Percentiles rank a stretch among this genome's conserved stretches.
phyloP scores from a whole-genome alignment of 2,797 vertebrate genomes.

The Mormyrops attenuatus region DNA sequence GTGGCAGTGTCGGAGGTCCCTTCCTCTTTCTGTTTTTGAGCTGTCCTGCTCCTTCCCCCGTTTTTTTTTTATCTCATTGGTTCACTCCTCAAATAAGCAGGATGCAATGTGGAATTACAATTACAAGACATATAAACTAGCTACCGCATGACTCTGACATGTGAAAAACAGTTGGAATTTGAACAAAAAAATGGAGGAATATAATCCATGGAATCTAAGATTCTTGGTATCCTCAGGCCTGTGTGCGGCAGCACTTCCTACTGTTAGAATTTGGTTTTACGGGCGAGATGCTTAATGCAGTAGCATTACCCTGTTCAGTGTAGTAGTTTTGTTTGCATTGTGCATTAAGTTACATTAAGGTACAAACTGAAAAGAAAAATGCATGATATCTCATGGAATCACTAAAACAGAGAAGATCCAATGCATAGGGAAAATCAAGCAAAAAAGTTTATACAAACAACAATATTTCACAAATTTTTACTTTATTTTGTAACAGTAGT shows the following conservation, averaged over 20 bases:
- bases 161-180: background rate
- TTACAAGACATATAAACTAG: background rate
- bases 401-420: background rate
- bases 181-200: background rate
- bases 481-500: background rate
- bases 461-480: background rate
- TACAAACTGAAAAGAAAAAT: background rate
- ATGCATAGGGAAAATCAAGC: background rate
- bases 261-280: background rate
- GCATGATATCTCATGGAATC: background rate
- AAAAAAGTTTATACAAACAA: background rate
- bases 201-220: background rate
- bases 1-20: background rate
- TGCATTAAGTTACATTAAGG: background rate
- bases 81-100: background rate
- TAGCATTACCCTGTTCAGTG: background rate
- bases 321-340: background rate
- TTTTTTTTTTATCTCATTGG: background rate
- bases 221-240: background rate
- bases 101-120: background rate
- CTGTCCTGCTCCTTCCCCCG: background rate
- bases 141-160: background rate
- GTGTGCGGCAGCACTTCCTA: background rate
- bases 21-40: background rate
- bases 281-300: background rate